Base-by-base conservation (phyloP, 2,797 vertebrate genomes). In the Pseudochirops corinnae region DNA sequence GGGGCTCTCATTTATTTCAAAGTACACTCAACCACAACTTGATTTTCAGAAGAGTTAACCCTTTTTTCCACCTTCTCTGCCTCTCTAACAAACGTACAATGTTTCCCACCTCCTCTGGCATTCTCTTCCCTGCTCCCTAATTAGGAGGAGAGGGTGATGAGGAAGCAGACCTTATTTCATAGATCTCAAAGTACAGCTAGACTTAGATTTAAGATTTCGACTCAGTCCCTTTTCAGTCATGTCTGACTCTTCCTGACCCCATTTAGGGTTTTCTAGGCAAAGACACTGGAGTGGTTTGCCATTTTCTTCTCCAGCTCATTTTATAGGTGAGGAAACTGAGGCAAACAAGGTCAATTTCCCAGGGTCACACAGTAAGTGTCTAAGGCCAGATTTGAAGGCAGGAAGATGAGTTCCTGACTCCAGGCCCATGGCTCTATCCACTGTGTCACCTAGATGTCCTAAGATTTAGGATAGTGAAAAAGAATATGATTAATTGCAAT, bases 11-110 rank as follows among this genome's bases (percentile, higher is more conserved):
- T 92, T 92, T 82, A 87, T 26, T 90, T 92, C 31, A 26, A 56
- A 74, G 74, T 92, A 56, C 57, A 56, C 96, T 94, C 56, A 13
- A 74, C 24, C 91, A 93, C 90, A 67, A 91, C 56, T 90, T 16
- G 57, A 74, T 93, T 97, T 93, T 96, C 91, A 96, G 60, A 57
- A 96, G 94, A 96, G 95, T 11, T 5, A 67, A 39, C 50, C 24
- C 33, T 52, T 93, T 95, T 91, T 91, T 18, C 56, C 93, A 24
- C 55, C 94, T 67, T 39, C 1, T 50, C 5, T 28, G 1, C 55
- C 60, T 33, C 33, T 93, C 56, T 90, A 2, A 5, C 58, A 90
- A 57, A 46, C 92, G 39, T 67, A 39, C 58, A 87, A 74, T 93
- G 50, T 91, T 67, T 28, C 74, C 57, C 10, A 55, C 58, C 95